phyloP scores from a whole-genome alignment of 1,140 invertebrate species.

The Nixonia krombeini region DNA sequence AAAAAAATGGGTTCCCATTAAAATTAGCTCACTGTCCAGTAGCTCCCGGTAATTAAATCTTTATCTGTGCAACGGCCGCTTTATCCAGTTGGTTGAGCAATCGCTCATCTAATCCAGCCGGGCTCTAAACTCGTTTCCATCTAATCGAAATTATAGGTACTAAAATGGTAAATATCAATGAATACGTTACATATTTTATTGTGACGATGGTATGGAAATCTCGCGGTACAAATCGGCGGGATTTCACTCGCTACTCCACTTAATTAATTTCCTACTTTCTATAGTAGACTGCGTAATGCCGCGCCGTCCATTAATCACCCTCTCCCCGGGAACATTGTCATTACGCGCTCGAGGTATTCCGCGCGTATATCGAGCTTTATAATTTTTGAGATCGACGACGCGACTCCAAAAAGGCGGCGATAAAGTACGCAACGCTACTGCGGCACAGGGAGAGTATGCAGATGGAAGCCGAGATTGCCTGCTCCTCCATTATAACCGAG shows the following conservation, averaged over 20 bases:
- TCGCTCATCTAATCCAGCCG: not conserved
- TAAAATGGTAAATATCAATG: not conserved
- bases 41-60: too few species aligned
- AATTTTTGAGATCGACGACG: slow-evolving; percentile 7
- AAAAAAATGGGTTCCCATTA: too few species aligned
- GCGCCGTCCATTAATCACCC: slow-evolving; percentile 5
- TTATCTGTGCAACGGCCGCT: too few species aligned
- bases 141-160: not conserved
- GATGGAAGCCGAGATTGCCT: slow-evolving; percentile 52
- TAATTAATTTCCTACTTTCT: slow-evolving; percentile 16
- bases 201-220: not conserved
- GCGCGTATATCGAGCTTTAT: not conserved
- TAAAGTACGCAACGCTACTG: slow-evolving; percentile 37
- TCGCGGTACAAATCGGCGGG: not conserved
- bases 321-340: not conserved
- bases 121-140: not conserved
- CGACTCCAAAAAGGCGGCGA: slow-evolving; percentile 3
- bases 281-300: slow-evolving; percentile 1
- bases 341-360: not conserved
- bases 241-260: not conserved
- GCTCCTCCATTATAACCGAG: slow-evolving; percentile 38
- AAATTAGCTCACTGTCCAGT: too few species aligned
- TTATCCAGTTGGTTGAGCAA: too few species aligned
- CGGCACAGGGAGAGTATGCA: slow-evolving; percentile 36
- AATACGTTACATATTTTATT: slow-evolving; percentile 1